These are phyloP conservation scores for Drosophila paranaensis DNA, from an alignment of 2,888 invertebrate species.

Conservation along the genomic window DNA sequence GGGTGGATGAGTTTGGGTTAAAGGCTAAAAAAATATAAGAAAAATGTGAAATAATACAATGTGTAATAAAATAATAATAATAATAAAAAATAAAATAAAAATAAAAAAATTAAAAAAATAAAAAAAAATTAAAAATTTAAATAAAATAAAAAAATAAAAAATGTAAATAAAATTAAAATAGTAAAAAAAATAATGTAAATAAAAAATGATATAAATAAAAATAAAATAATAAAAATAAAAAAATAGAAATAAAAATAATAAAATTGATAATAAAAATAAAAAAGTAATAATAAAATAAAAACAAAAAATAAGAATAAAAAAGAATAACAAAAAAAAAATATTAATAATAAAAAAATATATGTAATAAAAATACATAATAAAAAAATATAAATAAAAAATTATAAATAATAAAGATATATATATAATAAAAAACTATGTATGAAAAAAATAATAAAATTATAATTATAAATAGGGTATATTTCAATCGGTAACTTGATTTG, in stretches of 20 bases:
- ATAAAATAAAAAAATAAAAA: neutral
- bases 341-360: neutral
- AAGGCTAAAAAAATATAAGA: neutral
- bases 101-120: neutral
- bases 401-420: too few relatives aligned
- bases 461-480: constrained; percentile 4
- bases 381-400: too few relatives aligned
- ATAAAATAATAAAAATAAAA: neutral
- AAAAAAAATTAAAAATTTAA: neutral
- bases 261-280: neutral
- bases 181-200: neutral
- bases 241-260: neutral
- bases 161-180: neutral
- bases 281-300: neutral
- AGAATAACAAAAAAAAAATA: neutral
- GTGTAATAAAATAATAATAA: too few relatives aligned
- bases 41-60: neutral
- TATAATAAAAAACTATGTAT: neutral
- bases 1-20: neutral
- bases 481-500: constrained; percentile 3
- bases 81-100: neutral
- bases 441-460: neutral
- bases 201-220: neutral
- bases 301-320: too few relatives aligned
- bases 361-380: too few relatives aligned